A percentile compares a stretch with the other conserved stretches of the same genome.
Evolutionary conservation across 1,140 invertebrate species (phyloP).

Genomic region (Meloidogyne chitwoodi): DNA sequence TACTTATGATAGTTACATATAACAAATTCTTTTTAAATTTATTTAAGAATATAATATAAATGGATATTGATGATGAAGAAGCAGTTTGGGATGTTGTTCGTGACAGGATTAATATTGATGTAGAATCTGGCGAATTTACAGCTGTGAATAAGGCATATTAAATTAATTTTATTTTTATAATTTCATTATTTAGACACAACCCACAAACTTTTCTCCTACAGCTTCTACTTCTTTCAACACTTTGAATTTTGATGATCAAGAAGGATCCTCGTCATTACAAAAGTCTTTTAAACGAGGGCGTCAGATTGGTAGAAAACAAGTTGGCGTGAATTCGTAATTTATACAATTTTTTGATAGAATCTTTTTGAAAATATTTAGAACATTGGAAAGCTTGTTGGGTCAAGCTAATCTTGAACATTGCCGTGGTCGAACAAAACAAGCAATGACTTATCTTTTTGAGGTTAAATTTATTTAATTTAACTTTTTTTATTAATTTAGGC

Average conservation of each 20-base stretch:
- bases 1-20: too few species aligned
- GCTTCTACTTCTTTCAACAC: not conserved
- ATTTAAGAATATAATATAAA: not conserved
- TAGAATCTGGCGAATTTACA: constrained; percentile 19
- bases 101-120: constrained; percentile 17
- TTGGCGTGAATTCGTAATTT: not conserved
- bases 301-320: not conserved
- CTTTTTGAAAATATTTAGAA: not conserved
- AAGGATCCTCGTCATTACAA: constrained; percentile 1
- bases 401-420: constrained; percentile 54
- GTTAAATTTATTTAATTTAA: constrained; percentile 4
- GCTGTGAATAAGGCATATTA: not conserved
- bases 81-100: constrained; percentile 13
- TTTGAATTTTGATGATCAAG: constrained; percentile 11
- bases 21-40: too few species aligned
- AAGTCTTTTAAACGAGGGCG: not conserved
- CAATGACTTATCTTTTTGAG: constrained; percentile 45
- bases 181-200: not conserved
- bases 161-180: not conserved
- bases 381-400: constrained; percentile 47
- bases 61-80: constrained; percentile 15
- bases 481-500: constrained; percentile 27
- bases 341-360: not conserved
- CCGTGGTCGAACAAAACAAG: constrained; percentile 39
- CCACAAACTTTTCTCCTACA: not conserved